These are phyloP conservation scores for Sclerurus mexicanus DNA, from an alignment of 2,113 vertebrate genomes.

Conservation along the genomic window DNA sequence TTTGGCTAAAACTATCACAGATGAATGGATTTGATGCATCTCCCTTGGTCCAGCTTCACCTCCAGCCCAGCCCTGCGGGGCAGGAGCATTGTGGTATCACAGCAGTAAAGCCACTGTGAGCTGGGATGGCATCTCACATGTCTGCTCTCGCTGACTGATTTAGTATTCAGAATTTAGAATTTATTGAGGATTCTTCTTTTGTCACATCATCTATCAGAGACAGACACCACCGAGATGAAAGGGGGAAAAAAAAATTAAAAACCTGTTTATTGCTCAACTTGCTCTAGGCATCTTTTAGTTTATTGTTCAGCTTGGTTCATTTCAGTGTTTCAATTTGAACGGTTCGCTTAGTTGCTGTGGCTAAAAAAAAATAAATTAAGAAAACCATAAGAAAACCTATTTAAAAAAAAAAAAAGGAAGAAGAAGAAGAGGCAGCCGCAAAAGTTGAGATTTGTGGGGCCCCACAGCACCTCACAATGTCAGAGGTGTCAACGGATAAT, in stretches of 20 bases:
- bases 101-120: not conserved
- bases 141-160: conserved; percentile 66
- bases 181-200: conserved; percentile 76
- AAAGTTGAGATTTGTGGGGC: conserved; percentile 56
- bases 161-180: conserved; percentile 79
- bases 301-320: conserved; percentile 82
- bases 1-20: not conserved
- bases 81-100: not conserved
- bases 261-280: conserved; percentile 84
- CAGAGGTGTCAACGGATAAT: conserved; percentile 57
- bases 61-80: not conserved
- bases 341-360: conserved; percentile 72
- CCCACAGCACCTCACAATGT: conserved; percentile 58
- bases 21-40: rapidly evolving
- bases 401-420: conserved; percentile 18
- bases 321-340: conserved; percentile 73
- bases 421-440: not conserved
- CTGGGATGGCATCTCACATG: not conserved
- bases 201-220: conserved; percentile 81
- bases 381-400: conserved; percentile 64
- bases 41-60: not conserved
- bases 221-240: conserved; percentile 77
- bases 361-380: conserved; percentile 71
- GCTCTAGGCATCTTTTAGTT: conserved; percentile 83
- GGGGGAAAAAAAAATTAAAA: conserved; percentile 77